Conservation (phyloP, 1,140 invertebrate genomes). For the Drosophila bifasciata region DNA sequence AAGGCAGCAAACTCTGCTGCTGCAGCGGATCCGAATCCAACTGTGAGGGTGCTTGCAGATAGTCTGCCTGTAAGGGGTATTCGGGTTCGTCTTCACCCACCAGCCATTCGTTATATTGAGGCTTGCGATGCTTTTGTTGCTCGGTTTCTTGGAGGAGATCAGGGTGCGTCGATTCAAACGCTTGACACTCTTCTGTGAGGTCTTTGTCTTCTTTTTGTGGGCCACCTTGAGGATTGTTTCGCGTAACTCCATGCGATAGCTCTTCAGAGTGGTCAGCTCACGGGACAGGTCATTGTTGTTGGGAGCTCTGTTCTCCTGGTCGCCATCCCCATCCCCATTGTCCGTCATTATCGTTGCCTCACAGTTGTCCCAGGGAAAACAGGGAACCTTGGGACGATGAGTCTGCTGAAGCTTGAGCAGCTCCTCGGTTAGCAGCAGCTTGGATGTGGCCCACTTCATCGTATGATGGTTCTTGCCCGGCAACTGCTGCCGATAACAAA, state of each 20-base stretch:
- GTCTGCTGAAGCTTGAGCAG: slow-evolving; percentile 51
- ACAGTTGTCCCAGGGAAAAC: slow-evolving; percentile 36
- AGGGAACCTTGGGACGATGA: slow-evolving; percentile 1
- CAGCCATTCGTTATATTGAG: neutral
- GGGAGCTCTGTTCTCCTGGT: slow-evolving; percentile 46
- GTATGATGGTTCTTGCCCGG: slow-evolving; percentile 53
- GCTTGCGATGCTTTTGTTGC: slow-evolving; percentile 60
- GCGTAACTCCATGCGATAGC: slow-evolving; percentile 49
- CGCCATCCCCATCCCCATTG: slow-evolving; percentile 43
- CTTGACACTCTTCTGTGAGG: slow-evolving; percentile 61
- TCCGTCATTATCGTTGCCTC: slow-evolving; percentile 37
- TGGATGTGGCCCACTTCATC: slow-evolving; percentile 70
- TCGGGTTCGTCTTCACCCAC: slow-evolving; percentile 4
- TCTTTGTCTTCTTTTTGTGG: slow-evolving; percentile 55
- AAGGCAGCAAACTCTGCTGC: neutral
- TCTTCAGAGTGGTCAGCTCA: slow-evolving; percentile 44
- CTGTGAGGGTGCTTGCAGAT: neutral
- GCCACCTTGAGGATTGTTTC: slow-evolving; percentile 57
- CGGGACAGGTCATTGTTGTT: slow-evolving; percentile 1
- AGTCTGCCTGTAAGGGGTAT: no score
- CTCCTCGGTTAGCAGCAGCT: slow-evolving; percentile 69
- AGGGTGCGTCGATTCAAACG: slow-evolving; percentile 64
- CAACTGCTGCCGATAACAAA: slow-evolving; percentile 66
- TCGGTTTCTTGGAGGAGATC: slow-evolving; percentile 72
- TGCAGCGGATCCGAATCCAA: neutral